phyloP scores from a whole-genome alignment of 2,113 vertebrate genomes.

The Pleuronectes platessa region DNA sequence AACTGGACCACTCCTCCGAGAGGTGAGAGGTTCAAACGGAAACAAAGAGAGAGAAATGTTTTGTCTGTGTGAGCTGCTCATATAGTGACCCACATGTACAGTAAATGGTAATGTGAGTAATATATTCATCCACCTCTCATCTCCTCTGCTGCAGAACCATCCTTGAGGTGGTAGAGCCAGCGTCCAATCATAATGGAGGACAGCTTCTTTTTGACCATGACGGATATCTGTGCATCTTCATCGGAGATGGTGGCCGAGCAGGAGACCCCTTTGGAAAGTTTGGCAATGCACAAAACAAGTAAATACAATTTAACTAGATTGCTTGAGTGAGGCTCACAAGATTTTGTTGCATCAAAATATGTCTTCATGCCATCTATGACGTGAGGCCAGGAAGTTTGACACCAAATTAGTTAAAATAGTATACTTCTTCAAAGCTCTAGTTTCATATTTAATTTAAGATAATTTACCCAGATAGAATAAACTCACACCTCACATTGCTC shows the following conservation, averaged over 20 bases:
- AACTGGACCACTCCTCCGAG: conserved; percentile 84
- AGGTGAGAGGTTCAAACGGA: conserved; percentile 66
- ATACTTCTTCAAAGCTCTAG: not conserved
- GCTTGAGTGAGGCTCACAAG: not conserved
- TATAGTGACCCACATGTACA: not conserved
- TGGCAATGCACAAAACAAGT: conserved; percentile 89
- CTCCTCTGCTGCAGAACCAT: conserved; percentile 61
- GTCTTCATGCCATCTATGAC: not conserved
- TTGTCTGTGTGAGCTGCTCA: not conserved
- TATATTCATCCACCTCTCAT: not conserved
- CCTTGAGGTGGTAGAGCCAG: conserved; percentile 84
- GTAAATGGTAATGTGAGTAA: not conserved
- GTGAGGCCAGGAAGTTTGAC: not conserved
- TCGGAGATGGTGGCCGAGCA: conserved; percentile 85
- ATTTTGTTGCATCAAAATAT: not conserved
- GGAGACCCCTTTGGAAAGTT: conserved; percentile 88
- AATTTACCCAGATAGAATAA: not conserved
- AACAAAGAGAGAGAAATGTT: not conserved
- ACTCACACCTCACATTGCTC: not conserved
- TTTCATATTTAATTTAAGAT: conserved; percentile 9
- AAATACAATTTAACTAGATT: conserved; percentile 25
- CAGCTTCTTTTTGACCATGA: conserved; percentile 86
- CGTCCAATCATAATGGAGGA: conserved; percentile 88
- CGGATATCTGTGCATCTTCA: conserved; percentile 86
- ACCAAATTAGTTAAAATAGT: not conserved